Conservation (phyloP, 2,113 vertebrate genomes). For the Malurus alboscapulatus region DNA sequence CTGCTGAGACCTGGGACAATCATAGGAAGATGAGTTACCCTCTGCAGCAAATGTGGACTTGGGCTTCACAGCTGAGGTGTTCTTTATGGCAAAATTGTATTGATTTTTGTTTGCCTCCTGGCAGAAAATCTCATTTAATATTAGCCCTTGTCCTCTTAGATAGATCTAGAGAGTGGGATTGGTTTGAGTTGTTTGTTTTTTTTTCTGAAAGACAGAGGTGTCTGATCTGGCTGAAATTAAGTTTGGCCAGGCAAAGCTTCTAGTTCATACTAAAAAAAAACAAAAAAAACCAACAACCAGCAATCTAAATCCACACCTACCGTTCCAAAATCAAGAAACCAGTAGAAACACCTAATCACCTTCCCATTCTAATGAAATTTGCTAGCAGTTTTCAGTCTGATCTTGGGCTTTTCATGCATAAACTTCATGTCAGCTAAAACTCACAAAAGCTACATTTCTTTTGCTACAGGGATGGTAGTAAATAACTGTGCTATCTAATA, state of each 20-base stretch:
- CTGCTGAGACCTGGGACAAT: neutral
- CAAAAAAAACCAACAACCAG: neutral
- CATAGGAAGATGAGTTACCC: neutral
- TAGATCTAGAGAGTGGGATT: neutral
- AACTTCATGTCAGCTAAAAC: neutral
- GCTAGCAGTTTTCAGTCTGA: neutral
- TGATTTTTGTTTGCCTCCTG: neutral
- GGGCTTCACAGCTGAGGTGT: neutral
- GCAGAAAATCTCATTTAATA: neutral
- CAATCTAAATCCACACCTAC: neutral
- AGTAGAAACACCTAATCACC: neutral
- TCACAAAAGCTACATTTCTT: neutral
- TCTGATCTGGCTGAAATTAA: neutral
- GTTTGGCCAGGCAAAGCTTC: neutral
- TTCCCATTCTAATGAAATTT: neutral
- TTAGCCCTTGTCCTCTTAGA: neutral
- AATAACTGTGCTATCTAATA: neutral
- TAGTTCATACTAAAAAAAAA: neutral
- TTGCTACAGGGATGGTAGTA: neutral
- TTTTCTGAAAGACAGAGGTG: neutral
- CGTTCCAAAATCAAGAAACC: neutral
- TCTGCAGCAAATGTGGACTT: fast-evolving
- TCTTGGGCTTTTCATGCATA: neutral
- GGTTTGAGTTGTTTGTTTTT: fast-evolving
- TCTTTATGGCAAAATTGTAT: neutral